Evolutionary conservation across 2,797 vertebrate species (phyloP).

Genomic region (Sebastes taczanowskii): DNA sequence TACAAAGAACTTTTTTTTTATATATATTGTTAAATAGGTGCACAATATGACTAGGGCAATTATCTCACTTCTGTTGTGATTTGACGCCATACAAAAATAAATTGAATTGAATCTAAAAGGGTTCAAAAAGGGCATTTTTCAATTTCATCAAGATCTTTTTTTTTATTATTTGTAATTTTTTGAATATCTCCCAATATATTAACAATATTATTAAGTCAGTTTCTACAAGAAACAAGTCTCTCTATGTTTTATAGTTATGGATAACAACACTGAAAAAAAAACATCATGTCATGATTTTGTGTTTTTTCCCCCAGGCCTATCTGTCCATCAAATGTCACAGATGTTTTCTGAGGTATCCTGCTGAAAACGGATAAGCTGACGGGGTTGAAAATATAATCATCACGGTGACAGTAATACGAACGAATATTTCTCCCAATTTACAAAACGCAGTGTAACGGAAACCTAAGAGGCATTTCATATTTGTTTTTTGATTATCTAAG

Average conservation of each 20-base stretch:
- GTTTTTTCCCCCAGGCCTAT: background rate
- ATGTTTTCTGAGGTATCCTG: background rate
- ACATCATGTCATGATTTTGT: too few relatives aligned
- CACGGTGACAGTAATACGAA: slow-evolving; percentile 6
- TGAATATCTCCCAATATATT: background rate
- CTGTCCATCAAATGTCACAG: background rate
- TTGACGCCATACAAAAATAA: too few relatives aligned
- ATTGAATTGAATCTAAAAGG: too few relatives aligned
- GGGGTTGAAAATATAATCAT: background rate
- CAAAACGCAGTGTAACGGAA: background rate
- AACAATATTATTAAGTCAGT: too few relatives aligned
- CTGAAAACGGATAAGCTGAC: background rate
- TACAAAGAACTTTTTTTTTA: too few relatives aligned
- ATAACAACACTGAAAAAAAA: background rate
- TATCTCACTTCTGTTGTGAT: too few relatives aligned
- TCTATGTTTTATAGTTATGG: background rate
- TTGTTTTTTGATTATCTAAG: slow-evolving; percentile 44
- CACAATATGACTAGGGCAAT: too few relatives aligned
- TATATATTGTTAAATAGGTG: too few relatives aligned
- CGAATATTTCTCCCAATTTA: background rate
- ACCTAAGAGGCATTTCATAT: slow-evolving; percentile 15
- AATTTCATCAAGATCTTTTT: too few relatives aligned
- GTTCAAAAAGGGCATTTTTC: too few relatives aligned
- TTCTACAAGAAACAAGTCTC: too few relatives aligned
- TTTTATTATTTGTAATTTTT: background rate